Percentiles rank a stretch among this genome's conserved stretches.
Conservation (phyloP, 2,888 invertebrate genomes). For the Synergus laeviventris region DNA sequence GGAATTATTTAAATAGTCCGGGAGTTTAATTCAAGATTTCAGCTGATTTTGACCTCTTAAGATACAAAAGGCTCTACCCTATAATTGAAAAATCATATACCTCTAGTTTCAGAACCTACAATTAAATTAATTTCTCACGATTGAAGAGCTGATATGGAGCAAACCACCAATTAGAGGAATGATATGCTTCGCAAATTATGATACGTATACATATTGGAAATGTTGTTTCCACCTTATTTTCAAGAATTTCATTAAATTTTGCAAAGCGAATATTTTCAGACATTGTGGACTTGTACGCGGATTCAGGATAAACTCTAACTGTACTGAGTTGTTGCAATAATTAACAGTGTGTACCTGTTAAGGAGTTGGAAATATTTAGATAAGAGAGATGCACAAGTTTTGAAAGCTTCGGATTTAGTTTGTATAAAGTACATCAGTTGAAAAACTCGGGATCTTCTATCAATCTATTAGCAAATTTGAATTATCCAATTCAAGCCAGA, state of each 20-base stretch:
- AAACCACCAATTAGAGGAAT: background rate
- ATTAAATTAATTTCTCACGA: background rate
- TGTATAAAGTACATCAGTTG: background rate
- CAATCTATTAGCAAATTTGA: background rate
- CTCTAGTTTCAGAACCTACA: background rate
- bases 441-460: background rate
- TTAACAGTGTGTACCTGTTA: background rate
- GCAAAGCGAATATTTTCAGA: background rate
- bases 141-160: background rate
- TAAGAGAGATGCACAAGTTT: background rate
- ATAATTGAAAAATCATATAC: background rate
- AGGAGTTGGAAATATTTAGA: background rate
- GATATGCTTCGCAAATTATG: background rate
- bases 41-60: background rate
- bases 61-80: background rate
- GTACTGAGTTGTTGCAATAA: constrained; percentile 2
- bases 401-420: background rate
- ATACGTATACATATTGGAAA: background rate
- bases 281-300: background rate
- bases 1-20: background rate
- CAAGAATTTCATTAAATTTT: background rate
- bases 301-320: constrained; percentile 16
- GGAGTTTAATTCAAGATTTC: background rate
- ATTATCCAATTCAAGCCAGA: background rate
- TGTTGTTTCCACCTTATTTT: background rate